These are phyloP conservation scores for Aramus guarauna DNA, from an alignment of 2,113 vertebrate genomes.

Conservation along the genomic window DNA sequence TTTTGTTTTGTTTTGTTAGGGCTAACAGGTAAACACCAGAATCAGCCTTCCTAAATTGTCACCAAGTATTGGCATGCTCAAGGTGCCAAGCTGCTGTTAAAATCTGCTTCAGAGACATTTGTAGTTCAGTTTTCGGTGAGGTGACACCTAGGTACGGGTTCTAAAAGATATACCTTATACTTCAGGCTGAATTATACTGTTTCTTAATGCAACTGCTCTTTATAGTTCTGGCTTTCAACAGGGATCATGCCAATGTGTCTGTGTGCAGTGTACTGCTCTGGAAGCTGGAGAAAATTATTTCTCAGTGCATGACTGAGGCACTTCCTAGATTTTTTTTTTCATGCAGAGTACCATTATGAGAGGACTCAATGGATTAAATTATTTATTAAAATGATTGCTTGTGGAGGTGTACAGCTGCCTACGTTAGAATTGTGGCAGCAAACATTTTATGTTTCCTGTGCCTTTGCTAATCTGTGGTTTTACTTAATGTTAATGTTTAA, in stretches of 20 bases:
- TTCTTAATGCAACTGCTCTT: neutral
- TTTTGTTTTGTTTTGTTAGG: neutral
- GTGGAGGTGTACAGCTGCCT: neutral
- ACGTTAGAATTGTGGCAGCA: neutral
- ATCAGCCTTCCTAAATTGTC: neutral
- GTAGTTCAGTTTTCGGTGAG: neutral
- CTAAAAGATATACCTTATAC: neutral
- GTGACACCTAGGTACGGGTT: neutral
- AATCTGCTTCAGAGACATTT: neutral
- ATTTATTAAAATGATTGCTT: neutral
- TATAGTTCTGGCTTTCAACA: neutral
- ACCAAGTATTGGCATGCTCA: rapidly evolving
- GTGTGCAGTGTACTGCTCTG: neutral
- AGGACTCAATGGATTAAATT: neutral
- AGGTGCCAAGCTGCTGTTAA: neutral
- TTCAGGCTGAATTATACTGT: neutral
- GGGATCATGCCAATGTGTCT: neutral
- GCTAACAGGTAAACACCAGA: neutral
- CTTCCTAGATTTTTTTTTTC: neutral
- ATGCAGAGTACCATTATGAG: neutral
- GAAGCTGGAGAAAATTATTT: neutral
- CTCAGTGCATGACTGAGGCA: neutral
- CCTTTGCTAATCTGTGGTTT: constrained; percentile 4
- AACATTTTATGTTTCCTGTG: neutral
- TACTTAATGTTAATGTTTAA: constrained; percentile 48